Percentiles rank a stretch among this genome's conserved stretches.
phyloP scores from a whole-genome alignment of 2,113 vertebrate genomes.

The Hemibagrus wyckioides region DNA sequence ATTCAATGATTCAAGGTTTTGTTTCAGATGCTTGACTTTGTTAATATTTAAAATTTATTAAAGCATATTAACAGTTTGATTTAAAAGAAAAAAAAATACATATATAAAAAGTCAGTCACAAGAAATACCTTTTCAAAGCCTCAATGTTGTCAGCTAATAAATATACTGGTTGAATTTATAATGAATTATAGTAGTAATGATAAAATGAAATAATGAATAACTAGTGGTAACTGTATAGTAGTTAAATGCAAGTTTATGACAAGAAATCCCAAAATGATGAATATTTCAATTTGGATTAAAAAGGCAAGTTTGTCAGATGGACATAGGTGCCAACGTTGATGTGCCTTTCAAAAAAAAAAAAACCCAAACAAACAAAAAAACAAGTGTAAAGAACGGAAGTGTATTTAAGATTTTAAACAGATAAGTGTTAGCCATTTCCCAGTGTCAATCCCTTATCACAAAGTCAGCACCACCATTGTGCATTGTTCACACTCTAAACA shows the following conservation, averaged over 20 bases:
- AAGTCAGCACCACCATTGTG: slow-evolving; percentile 35
- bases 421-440: slow-evolving; percentile 24
- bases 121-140: slow-evolving; percentile 69
- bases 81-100: slow-evolving; percentile 66
- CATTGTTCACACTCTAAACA: background rate
- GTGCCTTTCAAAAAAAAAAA: slow-evolving; percentile 14
- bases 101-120: slow-evolving; percentile 74
- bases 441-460: slow-evolving; percentile 36
- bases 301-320: background rate
- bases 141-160: slow-evolving; percentile 77
- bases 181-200: slow-evolving; percentile 51
- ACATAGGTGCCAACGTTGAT: slow-evolving; percentile 7
- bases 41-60: slow-evolving; percentile 78
- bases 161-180: slow-evolving; percentile 73
- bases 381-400: background rate
- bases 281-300: slow-evolving; percentile 20
- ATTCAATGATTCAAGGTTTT: slow-evolving; percentile 26
- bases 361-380: too few species aligned
- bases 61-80: slow-evolving; percentile 74
- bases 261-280: slow-evolving; percentile 26
- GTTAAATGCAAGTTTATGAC: slow-evolving; percentile 38
- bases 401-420: slow-evolving; percentile 18
- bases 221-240: slow-evolving; percentile 67
- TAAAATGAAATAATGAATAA: slow-evolving; percentile 62
- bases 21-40: slow-evolving; percentile 58